These are phyloP conservation scores for Aradus depressus DNA, from an alignment of 2,888 invertebrate genomes.

Conservation along the genomic window DNA sequence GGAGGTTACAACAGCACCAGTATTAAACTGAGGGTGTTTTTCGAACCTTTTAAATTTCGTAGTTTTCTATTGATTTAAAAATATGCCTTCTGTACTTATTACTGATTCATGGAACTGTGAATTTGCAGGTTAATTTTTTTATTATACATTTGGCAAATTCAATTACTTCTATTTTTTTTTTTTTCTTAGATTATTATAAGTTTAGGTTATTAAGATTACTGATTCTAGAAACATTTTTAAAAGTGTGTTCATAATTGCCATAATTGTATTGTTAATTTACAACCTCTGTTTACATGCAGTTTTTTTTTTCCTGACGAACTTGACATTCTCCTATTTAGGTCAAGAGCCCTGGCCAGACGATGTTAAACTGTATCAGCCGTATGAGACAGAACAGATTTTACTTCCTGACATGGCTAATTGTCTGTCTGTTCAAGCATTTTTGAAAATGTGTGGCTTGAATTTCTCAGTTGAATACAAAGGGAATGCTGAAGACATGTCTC, in stretches of 20 bases:
- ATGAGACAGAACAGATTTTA: conserved; percentile 86
- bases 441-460: conserved; percentile 82
- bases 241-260: no score
- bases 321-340: conserved; percentile 43
- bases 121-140: conserved; percentile 18
- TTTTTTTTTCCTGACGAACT: conserved; percentile 14
- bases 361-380: conserved; percentile 75
- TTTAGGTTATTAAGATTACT: no score
- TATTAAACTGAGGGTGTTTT: not conserved
- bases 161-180: not conserved
- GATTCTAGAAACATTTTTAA: not conserved
- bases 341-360: conserved; percentile 86
- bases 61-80: not conserved
- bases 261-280: no score
- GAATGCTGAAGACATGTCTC: conserved; percentile 96
- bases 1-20: conserved; percentile 13
- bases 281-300: not conserved
- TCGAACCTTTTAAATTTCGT: conserved; percentile 1
- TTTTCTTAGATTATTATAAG: not conserved
- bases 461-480: conserved; percentile 69
- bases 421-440: conserved; percentile 80
- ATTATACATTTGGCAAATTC: not conserved
- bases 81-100: conserved; percentile 23
- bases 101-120: conserved; percentile 25
- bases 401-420: conserved; percentile 90